Conservation (phyloP, 2,888 invertebrate genomes). For the Epistrophella euchroma region DNA sequence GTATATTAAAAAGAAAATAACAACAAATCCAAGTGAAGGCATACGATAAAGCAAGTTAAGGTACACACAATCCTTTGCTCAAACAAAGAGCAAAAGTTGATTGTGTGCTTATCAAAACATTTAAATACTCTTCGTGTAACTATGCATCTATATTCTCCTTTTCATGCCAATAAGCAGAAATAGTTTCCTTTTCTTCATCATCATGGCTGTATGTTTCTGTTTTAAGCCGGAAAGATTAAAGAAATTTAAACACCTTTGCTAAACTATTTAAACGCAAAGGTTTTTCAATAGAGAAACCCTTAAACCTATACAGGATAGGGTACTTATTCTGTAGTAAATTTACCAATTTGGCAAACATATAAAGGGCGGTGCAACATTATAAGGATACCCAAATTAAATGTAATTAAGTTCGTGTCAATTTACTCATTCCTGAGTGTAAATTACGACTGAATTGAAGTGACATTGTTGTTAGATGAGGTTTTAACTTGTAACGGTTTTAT, state of each 20-base stretch:
- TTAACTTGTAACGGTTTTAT: conserved; percentile 40
- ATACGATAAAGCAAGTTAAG: not conserved
- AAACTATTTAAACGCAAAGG: conserved; percentile 7
- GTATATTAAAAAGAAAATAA: conserved; percentile 1
- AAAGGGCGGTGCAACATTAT: conserved; percentile 33
- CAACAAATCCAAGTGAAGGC: conserved; percentile 15
- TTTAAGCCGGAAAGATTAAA: conserved; percentile 30
- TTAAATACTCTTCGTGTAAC: conserved; percentile 63
- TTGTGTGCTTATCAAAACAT: conserved; percentile 75
- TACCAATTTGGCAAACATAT: conserved; percentile 11
- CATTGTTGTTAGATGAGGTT: conserved; percentile 63
- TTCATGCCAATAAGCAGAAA: conserved; percentile 69
- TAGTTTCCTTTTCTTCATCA: conserved; percentile 40
- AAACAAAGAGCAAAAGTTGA: conserved; percentile 58
- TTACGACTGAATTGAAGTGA: conserved; percentile 51
- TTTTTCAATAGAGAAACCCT: not conserved
- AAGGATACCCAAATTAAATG: conserved; percentile 73
- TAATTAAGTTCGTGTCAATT: conserved; percentile 75
- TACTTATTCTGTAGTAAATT: not conserved
- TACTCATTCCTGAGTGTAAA: conserved; percentile 70
- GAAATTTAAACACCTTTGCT: conserved; percentile 19
- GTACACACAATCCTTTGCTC: conserved; percentile 8
- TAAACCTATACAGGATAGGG: too few species aligned
- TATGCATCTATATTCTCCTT: conserved; percentile 2
- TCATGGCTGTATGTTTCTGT: not conserved